Percentiles rank a stretch among this genome's conserved stretches.
phyloP scores from a whole-genome alignment of 2,797 vertebrate genomes.

The Alouatta caraya region DNA sequence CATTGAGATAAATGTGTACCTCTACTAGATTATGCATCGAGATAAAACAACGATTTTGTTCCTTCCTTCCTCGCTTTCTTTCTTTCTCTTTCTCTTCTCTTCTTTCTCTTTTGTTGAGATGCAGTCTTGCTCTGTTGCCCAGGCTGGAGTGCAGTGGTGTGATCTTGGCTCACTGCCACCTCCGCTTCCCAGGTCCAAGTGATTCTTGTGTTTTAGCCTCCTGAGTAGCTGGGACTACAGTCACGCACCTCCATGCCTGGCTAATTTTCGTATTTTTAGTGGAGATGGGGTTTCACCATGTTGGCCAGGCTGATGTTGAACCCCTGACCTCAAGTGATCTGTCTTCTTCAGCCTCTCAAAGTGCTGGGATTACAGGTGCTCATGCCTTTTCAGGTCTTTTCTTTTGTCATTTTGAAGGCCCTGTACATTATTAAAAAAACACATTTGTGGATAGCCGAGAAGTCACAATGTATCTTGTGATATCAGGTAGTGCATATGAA shows the following conservation, averaged over 20 bases:
- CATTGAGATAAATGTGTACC: too few relatives aligned
- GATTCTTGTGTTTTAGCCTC: background rate
- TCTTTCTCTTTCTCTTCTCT: background rate
- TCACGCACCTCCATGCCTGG: rapidly evolving
- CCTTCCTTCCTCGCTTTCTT: too few relatives aligned
- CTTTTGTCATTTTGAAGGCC: background rate
- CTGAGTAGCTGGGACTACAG: background rate
- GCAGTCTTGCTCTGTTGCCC: background rate
- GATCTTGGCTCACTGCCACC: background rate
- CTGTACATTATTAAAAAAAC: background rate
- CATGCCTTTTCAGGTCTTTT: background rate
- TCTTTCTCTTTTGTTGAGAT: background rate
- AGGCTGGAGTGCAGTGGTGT: background rate
- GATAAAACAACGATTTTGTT: too few relatives aligned
- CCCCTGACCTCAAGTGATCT: background rate
- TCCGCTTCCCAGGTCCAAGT: background rate
- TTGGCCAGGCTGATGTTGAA: background rate
- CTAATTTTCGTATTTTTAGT: background rate
- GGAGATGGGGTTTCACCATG: background rate
- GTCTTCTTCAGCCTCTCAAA: background rate
- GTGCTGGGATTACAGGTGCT: background rate
- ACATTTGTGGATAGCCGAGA: background rate
- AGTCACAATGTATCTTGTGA: background rate
- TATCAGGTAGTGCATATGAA: background rate
- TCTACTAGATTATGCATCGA: too few relatives aligned